Conservation (phyloP, 1,140 invertebrate genomes). For the Pemphigus obesinymphae region DNA sequence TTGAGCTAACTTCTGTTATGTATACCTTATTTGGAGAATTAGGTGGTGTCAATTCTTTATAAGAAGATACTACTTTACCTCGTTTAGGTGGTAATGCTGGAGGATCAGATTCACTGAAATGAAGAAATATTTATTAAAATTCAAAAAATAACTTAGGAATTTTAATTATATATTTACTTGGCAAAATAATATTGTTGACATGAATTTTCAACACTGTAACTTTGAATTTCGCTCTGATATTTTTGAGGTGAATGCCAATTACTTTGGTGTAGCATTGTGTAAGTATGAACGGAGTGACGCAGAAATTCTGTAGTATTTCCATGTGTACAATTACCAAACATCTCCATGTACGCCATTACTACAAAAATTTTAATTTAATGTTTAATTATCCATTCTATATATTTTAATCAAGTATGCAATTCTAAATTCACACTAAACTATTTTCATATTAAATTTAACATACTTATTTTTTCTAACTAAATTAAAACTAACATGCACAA, state of each 20-base stretch:
- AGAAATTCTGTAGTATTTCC: slow-evolving; percentile 67
- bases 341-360: slow-evolving; percentile 96
- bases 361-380: slow-evolving; percentile 49
- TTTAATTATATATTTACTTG: not conserved
- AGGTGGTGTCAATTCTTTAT: not conserved
- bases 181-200: slow-evolving; percentile 25
- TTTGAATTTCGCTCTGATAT: slow-evolving; percentile 28
- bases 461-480: not conserved
- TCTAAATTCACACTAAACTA: not conserved
- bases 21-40: slow-evolving; percentile 32
- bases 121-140: not conserved
- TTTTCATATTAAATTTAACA: not conserved
- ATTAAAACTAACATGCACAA: slow-evolving; percentile 27
- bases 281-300: slow-evolving; percentile 76
- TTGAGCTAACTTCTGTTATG: slow-evolving; percentile 15
- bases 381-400: not conserved
- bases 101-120: slow-evolving; percentile 50
- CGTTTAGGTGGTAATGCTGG: slow-evolving; percentile 75
- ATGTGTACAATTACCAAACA: slow-evolving; percentile 83
- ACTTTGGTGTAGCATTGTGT: slow-evolving; percentile 50
- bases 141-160: not conserved
- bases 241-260: slow-evolving; percentile 40
- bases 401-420: not conserved
- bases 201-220: slow-evolving; percentile 35
- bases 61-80: slow-evolving; percentile 47